A percentile compares a stretch with the other conserved stretches of the same genome.
These are phyloP conservation scores for Diabrotica undecimpunctata DNA, from an alignment of 1,140 invertebrate genomes.

Conservation along the genomic window DNA sequence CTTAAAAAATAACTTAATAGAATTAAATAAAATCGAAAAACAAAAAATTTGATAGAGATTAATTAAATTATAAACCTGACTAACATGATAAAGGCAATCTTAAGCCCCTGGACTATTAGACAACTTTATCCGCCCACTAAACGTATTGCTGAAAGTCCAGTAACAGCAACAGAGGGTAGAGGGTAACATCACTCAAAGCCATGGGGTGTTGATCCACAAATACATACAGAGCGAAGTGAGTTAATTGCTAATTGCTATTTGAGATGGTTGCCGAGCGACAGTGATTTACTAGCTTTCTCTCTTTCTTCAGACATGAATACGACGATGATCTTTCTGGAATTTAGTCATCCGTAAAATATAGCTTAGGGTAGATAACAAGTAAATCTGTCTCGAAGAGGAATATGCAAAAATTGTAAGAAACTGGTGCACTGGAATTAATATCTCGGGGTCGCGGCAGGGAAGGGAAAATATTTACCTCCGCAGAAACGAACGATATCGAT, in stretches of 20 bases:
- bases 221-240: conserved; percentile 26
- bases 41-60: no score
- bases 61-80: no score
- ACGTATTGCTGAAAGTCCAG: not conserved
- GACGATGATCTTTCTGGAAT: conserved; percentile 30
- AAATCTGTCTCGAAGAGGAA: no score
- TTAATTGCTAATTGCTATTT: conserved; percentile 36
- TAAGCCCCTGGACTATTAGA: not conserved
- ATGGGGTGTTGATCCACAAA: conserved; percentile 23
- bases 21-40: no score
- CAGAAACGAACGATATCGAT: no score
- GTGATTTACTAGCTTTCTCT: conserved; percentile 28
- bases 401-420: no score
- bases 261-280: conserved; percentile 36
- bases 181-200: conserved; percentile 9
- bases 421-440: no score
- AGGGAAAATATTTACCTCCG: not conserved
- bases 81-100: no score
- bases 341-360: conserved; percentile 32
- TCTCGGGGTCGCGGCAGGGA: not conserved
- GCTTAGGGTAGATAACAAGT: no score
- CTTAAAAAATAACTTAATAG: no score
- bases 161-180: conserved; percentile 5
- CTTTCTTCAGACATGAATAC: conserved; percentile 10
- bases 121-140: not conserved